Evolutionary conservation across 2,113 vertebrate species (phyloP).

Genomic region (Ancistrus triradiatus): DNA sequence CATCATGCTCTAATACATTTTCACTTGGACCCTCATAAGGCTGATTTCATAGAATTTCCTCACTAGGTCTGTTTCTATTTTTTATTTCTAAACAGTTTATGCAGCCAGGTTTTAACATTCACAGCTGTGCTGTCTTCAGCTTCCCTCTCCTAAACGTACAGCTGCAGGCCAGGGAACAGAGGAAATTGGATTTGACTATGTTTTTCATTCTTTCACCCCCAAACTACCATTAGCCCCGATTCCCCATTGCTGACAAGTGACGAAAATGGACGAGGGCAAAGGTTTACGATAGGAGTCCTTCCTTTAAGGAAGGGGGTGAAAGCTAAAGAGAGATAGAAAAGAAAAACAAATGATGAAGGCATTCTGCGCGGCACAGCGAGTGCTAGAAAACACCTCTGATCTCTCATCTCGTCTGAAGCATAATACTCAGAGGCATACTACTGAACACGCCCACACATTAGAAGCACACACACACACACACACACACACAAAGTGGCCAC

Average conservation of each 20-base stretch:
- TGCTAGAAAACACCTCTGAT: conserved; percentile 64
- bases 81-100: conserved; percentile 54
- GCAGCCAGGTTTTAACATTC: conserved; percentile 42
- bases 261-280: conserved; percentile 41
- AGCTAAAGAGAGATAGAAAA: conserved; percentile 57
- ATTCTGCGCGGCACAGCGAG: conserved; percentile 49
- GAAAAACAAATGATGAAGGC: conserved; percentile 63
- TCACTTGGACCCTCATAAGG: conserved; percentile 32
- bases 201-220: conserved; percentile 55
- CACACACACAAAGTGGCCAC: conserved; percentile 17
- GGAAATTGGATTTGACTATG: conserved; percentile 45
- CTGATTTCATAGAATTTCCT: conserved; percentile 43
- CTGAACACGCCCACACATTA: conserved; percentile 23
- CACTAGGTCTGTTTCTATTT: conserved; percentile 29
- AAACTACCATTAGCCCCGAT: conserved; percentile 49
- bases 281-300: conserved; percentile 55
- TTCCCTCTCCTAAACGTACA: conserved; percentile 38
- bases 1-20: too few species aligned
- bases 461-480: conserved; percentile 12
- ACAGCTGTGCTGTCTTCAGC: conserved; percentile 41
- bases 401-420: conserved; percentile 56
- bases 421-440: conserved; percentile 59
- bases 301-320: conserved; percentile 59
- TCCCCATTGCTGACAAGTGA: conserved; percentile 46
- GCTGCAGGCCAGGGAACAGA: conserved; percentile 23